These are phyloP conservation scores for Redunca redunca DNA, from an alignment of 2,113 vertebrate genomes.

Conservation along the genomic window DNA sequence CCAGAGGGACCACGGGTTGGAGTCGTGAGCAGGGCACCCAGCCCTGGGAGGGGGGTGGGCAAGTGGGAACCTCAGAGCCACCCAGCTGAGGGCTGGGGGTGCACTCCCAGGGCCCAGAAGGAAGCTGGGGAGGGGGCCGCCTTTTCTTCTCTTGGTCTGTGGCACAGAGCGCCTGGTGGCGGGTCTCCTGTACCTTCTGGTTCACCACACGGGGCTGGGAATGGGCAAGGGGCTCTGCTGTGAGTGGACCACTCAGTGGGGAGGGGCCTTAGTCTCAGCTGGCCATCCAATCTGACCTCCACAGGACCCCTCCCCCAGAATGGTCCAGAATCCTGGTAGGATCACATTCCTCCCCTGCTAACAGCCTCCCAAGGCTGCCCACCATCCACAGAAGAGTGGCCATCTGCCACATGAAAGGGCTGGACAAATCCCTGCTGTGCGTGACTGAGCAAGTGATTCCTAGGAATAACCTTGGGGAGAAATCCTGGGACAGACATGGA, in stretches of 20 bases:
- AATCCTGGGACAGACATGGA: fast-evolving
- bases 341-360: not conserved
- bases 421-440: fast-evolving
- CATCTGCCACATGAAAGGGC: not conserved
- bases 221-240: not conserved
- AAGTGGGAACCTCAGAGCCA: not conserved
- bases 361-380: not conserved
- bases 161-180: not conserved
- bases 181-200: too few species aligned
- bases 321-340: fast-evolving
- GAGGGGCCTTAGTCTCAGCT: not conserved
- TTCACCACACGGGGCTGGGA: too few species aligned
- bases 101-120: not conserved
- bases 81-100: fast-evolving
- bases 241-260: not conserved
- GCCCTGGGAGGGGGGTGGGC: too few species aligned
- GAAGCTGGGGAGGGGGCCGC: not conserved
- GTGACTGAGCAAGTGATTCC: fast-evolving
- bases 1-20: fast-evolving
- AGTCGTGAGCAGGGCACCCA: fast-evolving
- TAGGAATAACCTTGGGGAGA: not conserved
- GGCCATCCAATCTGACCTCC: not conserved
- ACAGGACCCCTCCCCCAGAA: not conserved
- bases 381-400: not conserved
- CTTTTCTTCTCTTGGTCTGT: not conserved